Conservation (phyloP, 1,140 invertebrate species). For the Hestina assimilis region DNA sequence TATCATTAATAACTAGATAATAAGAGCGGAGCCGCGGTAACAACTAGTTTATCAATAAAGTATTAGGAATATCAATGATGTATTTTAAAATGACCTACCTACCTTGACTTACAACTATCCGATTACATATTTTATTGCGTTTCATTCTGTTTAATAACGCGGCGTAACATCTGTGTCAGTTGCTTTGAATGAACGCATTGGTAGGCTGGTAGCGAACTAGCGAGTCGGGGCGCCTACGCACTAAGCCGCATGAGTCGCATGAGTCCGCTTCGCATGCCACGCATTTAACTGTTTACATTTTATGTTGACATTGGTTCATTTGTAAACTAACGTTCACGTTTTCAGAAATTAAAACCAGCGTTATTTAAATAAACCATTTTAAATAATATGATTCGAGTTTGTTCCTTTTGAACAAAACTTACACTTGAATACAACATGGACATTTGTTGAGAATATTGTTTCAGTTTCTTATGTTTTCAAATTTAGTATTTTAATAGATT, state of each 20-base stretch:
- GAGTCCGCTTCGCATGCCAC: not conserved
- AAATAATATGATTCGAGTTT: not conserved
- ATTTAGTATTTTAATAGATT: no score
- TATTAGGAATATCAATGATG: not conserved
- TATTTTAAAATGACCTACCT: not conserved
- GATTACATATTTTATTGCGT: not conserved
- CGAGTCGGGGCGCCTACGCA: constrained; percentile 16
- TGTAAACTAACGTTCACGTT: not conserved
- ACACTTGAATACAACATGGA: no score
- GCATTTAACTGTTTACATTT: not conserved
- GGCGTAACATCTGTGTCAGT: constrained; percentile 12
- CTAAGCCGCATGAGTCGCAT: not conserved
- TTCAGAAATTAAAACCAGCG: not conserved
- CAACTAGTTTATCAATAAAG: no score
- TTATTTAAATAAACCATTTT: not conserved
- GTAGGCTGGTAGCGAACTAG: no score
- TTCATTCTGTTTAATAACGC: constrained; percentile 1
- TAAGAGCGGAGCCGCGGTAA: no score
- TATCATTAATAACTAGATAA: no score
- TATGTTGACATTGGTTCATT: not conserved
- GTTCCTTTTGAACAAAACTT: no score
- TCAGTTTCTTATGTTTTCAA: no score
- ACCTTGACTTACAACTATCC: not conserved
- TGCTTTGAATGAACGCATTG: constrained; percentile 9
- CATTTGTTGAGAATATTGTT: no score